Base-by-base conservation (phyloP, 2,113 vertebrate genomes). In the Podarcis raffonei region DNA sequence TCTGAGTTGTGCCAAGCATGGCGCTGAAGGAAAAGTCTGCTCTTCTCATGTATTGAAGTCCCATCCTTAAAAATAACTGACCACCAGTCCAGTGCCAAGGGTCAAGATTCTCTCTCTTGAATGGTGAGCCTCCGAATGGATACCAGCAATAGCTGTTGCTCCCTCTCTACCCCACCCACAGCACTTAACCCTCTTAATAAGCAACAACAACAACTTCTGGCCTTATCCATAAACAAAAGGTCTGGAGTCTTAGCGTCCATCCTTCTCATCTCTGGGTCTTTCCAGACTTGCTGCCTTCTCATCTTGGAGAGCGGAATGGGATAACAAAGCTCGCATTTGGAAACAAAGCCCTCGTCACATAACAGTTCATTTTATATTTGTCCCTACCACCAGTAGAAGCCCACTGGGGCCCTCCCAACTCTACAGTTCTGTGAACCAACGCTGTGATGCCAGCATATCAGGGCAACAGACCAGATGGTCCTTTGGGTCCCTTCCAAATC, bases 171-270 rank as follows among this genome's bases (percentile, higher is more conserved):
- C 48, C 3, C 3, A 3, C 3, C 13, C 57, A 81, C 22, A 66
- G 6, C 1, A 18, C 37, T 25, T 53, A 22, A 27, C 39, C 0
- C 5, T 20, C 81, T 39, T 72, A 15, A 30, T 8, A 3, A 53
- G 11, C 9, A 53, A 53, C 48, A 53, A 48, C 48, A 48, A 72
- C 87, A 86, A 18, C 3, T 90, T 87, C 90, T 87, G 72, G 57
- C 12, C 90, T 90, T 76, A 35, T 8, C 53, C 68, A 83, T 23
- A 65, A 92, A 92, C 81, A 85, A 68, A 23, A 23, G 80, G 48
- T 81, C 72, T 0, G 2, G 76, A 22, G 32, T 0, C 11, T n/a
- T 5, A 85, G 12, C 78, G 4, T 23, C 4, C 77, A 62, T 48
- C 72, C 85, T 77, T 15, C 5, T 25, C 84, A 9, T 20, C 72